Percentiles rank a stretch among this genome's conserved stretches.
These are phyloP conservation scores for Vulpes vulpes DNA, from an alignment of 2,113 vertebrate species.

Conservation along the genomic window DNA sequence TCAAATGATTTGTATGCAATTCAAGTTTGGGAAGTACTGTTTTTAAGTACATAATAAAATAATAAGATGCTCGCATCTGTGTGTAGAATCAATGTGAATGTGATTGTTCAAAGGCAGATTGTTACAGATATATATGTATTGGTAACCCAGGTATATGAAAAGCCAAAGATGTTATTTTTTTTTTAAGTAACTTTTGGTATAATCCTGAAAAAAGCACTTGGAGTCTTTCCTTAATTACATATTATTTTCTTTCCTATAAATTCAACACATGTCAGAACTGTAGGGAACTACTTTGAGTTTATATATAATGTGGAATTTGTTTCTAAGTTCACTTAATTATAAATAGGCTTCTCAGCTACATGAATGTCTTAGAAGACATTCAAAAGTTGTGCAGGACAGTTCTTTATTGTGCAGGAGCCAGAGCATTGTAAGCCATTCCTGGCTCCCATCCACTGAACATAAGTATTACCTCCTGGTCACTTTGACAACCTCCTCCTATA, in stretches of 20 bases:
- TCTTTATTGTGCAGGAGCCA: background rate
- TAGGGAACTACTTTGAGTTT: slow-evolving; percentile 19
- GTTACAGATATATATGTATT: background rate
- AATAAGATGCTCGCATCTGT: background rate
- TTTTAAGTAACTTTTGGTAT: background rate
- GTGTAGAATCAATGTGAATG: slow-evolving; percentile 6
- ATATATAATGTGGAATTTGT: slow-evolving; percentile 17
- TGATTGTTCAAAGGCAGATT: background rate
- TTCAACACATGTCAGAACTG: background rate
- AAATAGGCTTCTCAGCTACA: slow-evolving; percentile 1
- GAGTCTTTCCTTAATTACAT: slow-evolving; percentile 36
- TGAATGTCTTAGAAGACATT: background rate
- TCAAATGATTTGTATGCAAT: slow-evolving; percentile 1
- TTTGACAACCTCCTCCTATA: background rate
- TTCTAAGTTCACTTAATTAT: slow-evolving; percentile 43
- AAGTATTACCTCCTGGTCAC: background rate
- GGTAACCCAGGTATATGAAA: background rate
- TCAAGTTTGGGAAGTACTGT: background rate
- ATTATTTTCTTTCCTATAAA: background rate
- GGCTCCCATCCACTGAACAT: background rate
- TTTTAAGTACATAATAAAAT: background rate
- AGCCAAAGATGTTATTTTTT: background rate
- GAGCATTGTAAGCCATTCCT: background rate
- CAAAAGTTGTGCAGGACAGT: background rate
- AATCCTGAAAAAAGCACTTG: slow-evolving; percentile 23